Base-by-base conservation (phyloP, 2,888 invertebrate genomes). In the Rhopalosiphum nymphaeae region DNA sequence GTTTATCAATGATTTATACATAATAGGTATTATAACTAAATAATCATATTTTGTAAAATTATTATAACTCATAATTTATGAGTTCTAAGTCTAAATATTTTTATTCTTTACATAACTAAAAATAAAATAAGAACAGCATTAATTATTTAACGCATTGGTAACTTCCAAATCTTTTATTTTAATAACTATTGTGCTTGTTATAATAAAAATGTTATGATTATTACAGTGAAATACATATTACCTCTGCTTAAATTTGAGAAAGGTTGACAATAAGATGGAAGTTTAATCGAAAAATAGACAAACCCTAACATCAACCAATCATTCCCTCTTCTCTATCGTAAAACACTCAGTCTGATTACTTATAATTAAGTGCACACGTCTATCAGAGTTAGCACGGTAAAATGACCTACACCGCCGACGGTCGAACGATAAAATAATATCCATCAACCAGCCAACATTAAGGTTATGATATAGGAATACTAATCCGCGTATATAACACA, bases 401-500 rank as follows among this genome's bases (percentile, higher is more conserved):
- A 87, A 87, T 87, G 49, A 87, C 87, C 61, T 53, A 42, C 13
- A 84, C 56, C 21, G 49, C 7, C 2, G 78, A 2, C 2, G 91
- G 53, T 53, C 36, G 13, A 29, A n/a, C 25, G 89, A 89, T 89
- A 84, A 89, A 84, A 93, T 89, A 89, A 93, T 89, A 56, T 88
- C 49, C 49, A 53, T 36, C 42, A 49, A 49, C 29, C 29, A n/a
- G n/a, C 78, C 13, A 61, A 16, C 61, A 78, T 93, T 78, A 89
- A 89, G 53, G 29, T 61, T 61, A 88, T 53, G n/a, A 78, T 88
- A 78, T 88, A 88, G 25, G 5, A 25, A 56, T 44, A 26, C n/a
- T 44, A 56, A 91, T 91, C 36, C 46, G 3, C 44, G 44, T 42
- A 42, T 29, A 29, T 16, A 42, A 85, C 44, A 49, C 42, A 86